Base-by-base conservation (phyloP, 2,113 vertebrate species). In the Gavialis gangeticus region DNA sequence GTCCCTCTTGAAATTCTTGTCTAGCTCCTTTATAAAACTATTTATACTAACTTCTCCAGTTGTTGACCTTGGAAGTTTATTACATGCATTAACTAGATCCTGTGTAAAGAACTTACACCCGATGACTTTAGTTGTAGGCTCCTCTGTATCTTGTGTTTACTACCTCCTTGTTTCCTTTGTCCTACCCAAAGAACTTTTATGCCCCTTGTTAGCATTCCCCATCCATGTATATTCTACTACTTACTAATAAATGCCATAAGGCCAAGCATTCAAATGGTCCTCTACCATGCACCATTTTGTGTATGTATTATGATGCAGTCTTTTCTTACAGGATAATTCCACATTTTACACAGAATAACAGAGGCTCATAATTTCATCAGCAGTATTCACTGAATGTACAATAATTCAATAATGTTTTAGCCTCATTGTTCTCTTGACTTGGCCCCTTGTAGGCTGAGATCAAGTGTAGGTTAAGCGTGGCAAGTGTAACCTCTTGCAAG, bases 31-130 rank as follows among this genome's bases (percentile, higher is more conserved):
- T 83, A 75, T 90, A 80, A 93, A 93, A 93, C 21, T 75, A 16
- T 87, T 96, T 92, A 75, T 88, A 28, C 16, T 91, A 85, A 93
- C 27, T 96, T 97, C 76, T 88, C 58, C 55, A 89, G 17, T 77
- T 82, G 82, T 69, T 96, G 91, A 96, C 91, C 89, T 90, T 94
- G 88, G 57, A 92, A 94, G 91, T 97, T 90, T 94, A 81, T 71
- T 94, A 21, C 18, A 69, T 56, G 37, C 16, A 25, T 94, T 94
- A 94, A 93, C 24, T 62, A 46, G 55, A 88, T 81, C 63, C 75
- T 12, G 3, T 91, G 55, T 54, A 88, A 94, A 93, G 75, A 92
- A 94, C 86, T 75, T 87, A 81, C 57, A 93, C 56, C 12, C 14
- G 55, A 90, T 90, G 3, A 7, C 12, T 88, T 96, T 76, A 86